phyloP scores from a whole-genome alignment of 2,797 vertebrate species.

The Philypnodon macrostomus region DNA sequence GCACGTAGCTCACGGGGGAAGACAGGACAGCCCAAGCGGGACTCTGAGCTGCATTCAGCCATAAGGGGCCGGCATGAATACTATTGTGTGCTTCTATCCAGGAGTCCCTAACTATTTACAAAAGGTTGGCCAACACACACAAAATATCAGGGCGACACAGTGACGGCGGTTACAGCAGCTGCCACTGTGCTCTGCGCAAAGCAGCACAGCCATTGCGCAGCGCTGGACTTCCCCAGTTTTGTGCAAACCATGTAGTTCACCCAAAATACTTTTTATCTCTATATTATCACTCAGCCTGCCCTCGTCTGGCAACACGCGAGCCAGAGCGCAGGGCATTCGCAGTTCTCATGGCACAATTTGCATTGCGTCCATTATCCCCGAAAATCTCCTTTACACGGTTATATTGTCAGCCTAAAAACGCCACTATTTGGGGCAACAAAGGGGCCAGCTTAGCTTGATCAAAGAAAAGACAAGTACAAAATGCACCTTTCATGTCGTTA shows the following conservation, averaged over 20 bases:
- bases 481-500: conserved; percentile 88
- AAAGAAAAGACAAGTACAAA: conserved; percentile 88
- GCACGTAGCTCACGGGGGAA: conserved; percentile 82
- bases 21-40: conserved; percentile 80
- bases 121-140: conserved; percentile 70
- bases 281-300: conserved; percentile 84
- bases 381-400: conserved; percentile 93
- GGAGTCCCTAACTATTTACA: conserved; percentile 74
- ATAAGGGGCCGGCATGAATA: conserved; percentile 68
- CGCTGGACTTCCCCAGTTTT: conserved; percentile 69
- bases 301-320: conserved; percentile 79
- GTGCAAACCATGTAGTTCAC: conserved; percentile 63
- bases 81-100: conserved; percentile 71
- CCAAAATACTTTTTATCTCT: conserved; percentile 55
- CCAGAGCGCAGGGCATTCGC: conserved; percentile 84
- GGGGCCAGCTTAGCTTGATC: conserved; percentile 89
- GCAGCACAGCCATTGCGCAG: conserved; percentile 74
- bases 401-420: conserved; percentile 85
- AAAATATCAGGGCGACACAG: conserved; percentile 65
- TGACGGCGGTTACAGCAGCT: conserved; percentile 74
- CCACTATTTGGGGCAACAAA: conserved; percentile 85
- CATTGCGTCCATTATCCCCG: conserved; percentile 87
- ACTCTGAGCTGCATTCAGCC: conserved; percentile 87
- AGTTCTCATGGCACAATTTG: conserved; percentile 93
- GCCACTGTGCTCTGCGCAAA: conserved; percentile 74